Base-by-base conservation (phyloP, 2,888 invertebrate species). In the Cataglyphis altisquamis region DNA sequence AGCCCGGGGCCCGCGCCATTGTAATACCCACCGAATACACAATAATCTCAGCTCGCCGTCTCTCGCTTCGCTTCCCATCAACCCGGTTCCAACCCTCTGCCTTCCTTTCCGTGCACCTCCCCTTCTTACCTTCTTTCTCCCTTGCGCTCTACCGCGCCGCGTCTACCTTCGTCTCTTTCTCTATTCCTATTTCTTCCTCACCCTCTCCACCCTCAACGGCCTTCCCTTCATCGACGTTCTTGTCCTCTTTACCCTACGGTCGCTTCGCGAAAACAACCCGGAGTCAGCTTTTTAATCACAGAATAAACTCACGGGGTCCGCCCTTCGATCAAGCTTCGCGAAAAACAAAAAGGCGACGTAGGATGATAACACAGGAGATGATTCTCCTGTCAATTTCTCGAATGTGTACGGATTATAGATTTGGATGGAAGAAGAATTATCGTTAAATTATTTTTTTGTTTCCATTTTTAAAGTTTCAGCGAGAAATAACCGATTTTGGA, bases 231-330 rank as follows among this genome's bases (percentile, higher is more conserved):
- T 91, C 70, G 78, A 78, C 78, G 78, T 70, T 78, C 70, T 78
- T 78, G 78, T 78, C 70, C 78, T 78, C 78, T 78, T 78, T 78
- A 78, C 41, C 78, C 78, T 70, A 78, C 68, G 70, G 52, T 82
- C 62, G 77, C 66, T 60, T 39, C 83, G 84, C 87, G 82, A 88
- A 86, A 88, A 85, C 88, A 87, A 85, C 63, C 77, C 55, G 82
- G 87, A 91, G 91, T 91, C 91, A 89, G 88, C 90, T 86, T 91
- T 92, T 92, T 92, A 92, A 92, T 92, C 91, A 91, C 91, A 88
- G 88, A 90, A 91, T 90, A 90, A 91, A 92, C 88, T 88, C 87
- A 77, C 62, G 45, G 62, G 60, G 77, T 64, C 70, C 57, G 70
- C 75, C 67, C 67, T 57, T 72, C 82, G 55, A 68, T 21, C 41